Evolutionary conservation across 1,140 invertebrate genomes (phyloP).

Genomic region (Macrostomum lignano): DNA sequence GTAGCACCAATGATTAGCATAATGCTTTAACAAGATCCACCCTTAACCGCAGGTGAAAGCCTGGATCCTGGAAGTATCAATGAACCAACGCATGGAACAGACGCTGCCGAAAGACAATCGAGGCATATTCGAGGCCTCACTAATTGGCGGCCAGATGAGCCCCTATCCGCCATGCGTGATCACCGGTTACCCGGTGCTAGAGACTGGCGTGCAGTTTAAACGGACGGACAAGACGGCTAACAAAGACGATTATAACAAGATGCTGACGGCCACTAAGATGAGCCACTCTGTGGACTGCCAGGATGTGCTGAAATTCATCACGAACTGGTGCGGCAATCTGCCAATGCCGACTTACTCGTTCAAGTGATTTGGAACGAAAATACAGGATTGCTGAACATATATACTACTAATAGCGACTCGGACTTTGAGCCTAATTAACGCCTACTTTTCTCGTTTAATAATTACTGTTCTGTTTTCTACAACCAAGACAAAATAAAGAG

Average conservation of each 20-base stretch:
- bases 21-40: too few species aligned
- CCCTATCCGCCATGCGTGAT: constrained; percentile 39
- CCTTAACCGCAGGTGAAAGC: too few species aligned
- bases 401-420: too few species aligned
- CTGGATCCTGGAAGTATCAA: constrained; percentile 74
- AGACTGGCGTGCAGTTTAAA: constrained; percentile 34
- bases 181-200: constrained; percentile 51
- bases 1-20: too few species aligned
- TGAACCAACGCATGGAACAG: constrained; percentile 71
- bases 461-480: too few species aligned
- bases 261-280: constrained; percentile 46
- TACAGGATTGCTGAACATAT: too few species aligned
- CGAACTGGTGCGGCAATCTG: constrained; percentile 41
- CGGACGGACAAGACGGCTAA: constrained; percentile 37
- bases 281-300: constrained; percentile 30
- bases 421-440: too few species aligned
- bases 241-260: constrained; percentile 64
- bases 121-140: constrained; percentile 24
- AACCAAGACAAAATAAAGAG: too few species aligned
- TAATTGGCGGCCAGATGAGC: constrained; percentile 23
- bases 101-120: constrained; percentile 37
- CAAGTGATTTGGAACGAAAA: too few species aligned
- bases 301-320: constrained; percentile 44
- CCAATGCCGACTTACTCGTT: constrained; percentile 28
- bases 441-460: too few species aligned